Base-by-base conservation (phyloP, 92 coral and sea anemone genomes). In the Plumapathes pennacea region DNA sequence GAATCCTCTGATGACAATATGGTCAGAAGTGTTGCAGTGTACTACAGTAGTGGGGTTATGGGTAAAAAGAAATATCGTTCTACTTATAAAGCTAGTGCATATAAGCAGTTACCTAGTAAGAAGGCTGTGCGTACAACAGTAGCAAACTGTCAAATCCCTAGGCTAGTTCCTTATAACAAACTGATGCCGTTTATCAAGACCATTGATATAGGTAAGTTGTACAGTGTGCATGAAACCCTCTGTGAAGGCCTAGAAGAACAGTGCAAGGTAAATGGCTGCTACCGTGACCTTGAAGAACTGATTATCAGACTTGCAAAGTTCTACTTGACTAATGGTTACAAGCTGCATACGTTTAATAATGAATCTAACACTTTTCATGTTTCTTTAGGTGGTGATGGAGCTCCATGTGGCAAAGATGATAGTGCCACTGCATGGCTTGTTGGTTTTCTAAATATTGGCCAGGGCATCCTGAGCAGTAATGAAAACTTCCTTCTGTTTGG, bases 381-480 rank as follows among this genome's bases (percentile, higher is more conserved):
- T 36, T 39, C 81, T 32, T n/a, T 78, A 38, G 90, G 90, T 31
- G 81, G 89, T 10, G 81, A 83, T 29, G 72, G 86, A 3, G 68
- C 78, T 3, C 90, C 90, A 1, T 74, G 63, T 15, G 94, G 87
- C 4, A 69, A 67, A 18, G 77, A 80, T 13, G 88, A 69, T 14
- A 73, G 74, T 4, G 75, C 88, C 2, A 68, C 71, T 62, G 77
- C 86, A 5, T 85, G 79, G 78, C 69, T 72, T 10, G 58, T 85
- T 4, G 64, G 77, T 32, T 54, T 85, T 30, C 43, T 74, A 8
- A 80, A 80, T 34, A 63, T 62, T 1, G 62, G 80, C 4, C 54
- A 32, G 15, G 60, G 82, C 1, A 64, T 85, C 4, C 13, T 38
- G 4, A 67, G 83, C 41, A 81, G 78, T 21, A 66, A 74, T 40